Evolutionary conservation across 2,113 vertebrate species (phyloP), one percentile per base, ranked within the genome.

Genomic region (Crotalus tigris): DNA sequence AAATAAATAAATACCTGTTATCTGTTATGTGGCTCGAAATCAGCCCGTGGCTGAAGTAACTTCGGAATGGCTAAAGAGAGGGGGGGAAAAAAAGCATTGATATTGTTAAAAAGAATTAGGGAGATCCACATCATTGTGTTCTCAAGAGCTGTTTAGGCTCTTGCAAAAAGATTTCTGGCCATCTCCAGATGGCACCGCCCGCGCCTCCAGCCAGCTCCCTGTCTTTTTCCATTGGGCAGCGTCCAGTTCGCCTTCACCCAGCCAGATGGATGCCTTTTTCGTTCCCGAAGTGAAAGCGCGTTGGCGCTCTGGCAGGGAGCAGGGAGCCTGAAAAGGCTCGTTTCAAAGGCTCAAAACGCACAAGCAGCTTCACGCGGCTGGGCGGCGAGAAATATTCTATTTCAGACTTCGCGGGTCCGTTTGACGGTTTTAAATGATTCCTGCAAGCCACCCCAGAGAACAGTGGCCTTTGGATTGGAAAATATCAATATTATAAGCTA

Each of bases 1-100:
- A n/a, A 3, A 29, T 51, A 49, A 59, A n/a, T 49, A 49, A 49
- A 6, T 97, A 99, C 99, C 99, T 99, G 96, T 98, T 99, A 95
- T 99, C 98, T 92, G 98, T 98, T 95, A 99, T 98, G 96, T 99
- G 99, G 97, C 98, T 99, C 39, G 99, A 99, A 95, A 99, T 98
- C 98, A 99, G 98, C 51, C 99, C 99, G 12, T 99, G 98, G 91
- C 98, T 99, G 97, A 99, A 99, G 91, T 99, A 99, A 93, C 98
- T 98, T 94, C 98, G 98, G 97, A 99, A 99, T 0, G 98, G 98
- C 99, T 99, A 95, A 1, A 91, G 58, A 94, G 93, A 0, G 3
- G 3, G 44, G 44, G 51, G 57, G 6, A 33, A 39, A n/a, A 55
- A 26, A 49, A 3, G 92, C 51, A 55, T 91, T 15, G 29, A 33